Base-by-base conservation (phyloP, 2,113 vertebrate genomes). In the Tenrec ecaudatus region DNA sequence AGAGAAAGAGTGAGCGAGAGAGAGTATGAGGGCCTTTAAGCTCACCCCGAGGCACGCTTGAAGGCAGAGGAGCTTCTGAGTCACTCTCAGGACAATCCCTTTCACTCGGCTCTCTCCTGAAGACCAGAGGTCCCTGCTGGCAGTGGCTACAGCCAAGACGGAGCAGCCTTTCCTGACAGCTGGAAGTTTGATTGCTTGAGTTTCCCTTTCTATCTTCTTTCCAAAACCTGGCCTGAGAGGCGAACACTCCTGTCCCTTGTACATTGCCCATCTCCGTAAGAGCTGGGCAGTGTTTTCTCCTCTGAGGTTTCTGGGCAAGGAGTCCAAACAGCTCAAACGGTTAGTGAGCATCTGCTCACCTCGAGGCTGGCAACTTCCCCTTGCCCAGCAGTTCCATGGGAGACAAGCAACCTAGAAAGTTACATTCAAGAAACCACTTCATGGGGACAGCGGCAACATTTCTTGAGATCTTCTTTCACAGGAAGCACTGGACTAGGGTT, bases 161-260 rank as follows among this genome's bases (percentile, higher is more conserved):
- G 23, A 71, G 66, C 86, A 79, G 58, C 25, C 77, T 57, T 88
- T 36, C 62, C 57, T 68, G 90, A 78, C n/a, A 73, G 73, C 0
- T 1, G 73, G 92, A 68, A 25, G 19, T 40, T 17, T 78, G 84
- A 92, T 38, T 23, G 78, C 82, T 96, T 88, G 40, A 77, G 64
- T 89, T 85, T 78, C 58, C 87, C 77, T 25, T 62, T 31, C 62
- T 27, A 3, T 80, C 76, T 95, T 75, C 69, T 84, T 47, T 89
- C 78, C 38, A 47, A 27, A 43, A 19, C 20, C 19, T 22, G 25
- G 31, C 36, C 33, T 76, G 38, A 64, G 20, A 68, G 53, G 58
- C 47, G 71, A 53, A 36, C 1, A 3, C 3, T 36, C 1, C 40
- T 66, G 43, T 6, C 22, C 16, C 1, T n/a, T 53, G 33, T 27